Evolutionary conservation across 2,888 invertebrate species (phyloP).

Genomic region (Urechis unicinctus): DNA sequence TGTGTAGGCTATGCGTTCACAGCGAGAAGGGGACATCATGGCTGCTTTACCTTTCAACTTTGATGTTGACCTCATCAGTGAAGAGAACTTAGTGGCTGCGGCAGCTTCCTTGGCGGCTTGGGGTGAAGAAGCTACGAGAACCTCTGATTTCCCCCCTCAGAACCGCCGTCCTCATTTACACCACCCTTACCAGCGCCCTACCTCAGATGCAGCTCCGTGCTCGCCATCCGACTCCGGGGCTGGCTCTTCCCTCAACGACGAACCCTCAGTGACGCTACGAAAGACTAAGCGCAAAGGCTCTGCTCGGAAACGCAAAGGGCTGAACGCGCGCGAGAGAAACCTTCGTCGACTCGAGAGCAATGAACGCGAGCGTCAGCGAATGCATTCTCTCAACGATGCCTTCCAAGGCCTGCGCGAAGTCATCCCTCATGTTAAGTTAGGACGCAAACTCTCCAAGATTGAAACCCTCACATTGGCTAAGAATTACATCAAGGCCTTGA

Average conservation of each 20-base stretch:
- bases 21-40: not conserved
- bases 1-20: conserved; percentile 4
- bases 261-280: conserved; percentile 18
- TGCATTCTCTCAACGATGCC: conserved; percentile 87
- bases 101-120: no score
- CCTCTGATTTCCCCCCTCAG: no score
- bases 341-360: conserved; percentile 81
- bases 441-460: conserved; percentile 77
- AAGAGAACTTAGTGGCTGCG: conserved; percentile 8
- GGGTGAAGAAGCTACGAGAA: no score
- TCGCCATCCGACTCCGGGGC: conserved; percentile 42
- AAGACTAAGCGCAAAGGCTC: not conserved
- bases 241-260: conserved; percentile 31
- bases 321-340: conserved; percentile 79
- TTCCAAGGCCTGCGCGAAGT: conserved; percentile 81
- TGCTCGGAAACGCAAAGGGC: conserved; percentile 42
- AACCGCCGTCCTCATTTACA: no score
- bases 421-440: conserved; percentile 79
- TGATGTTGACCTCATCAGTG: not conserved
- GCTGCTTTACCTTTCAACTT: conserved; percentile 2
- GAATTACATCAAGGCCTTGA: conserved; percentile 83
- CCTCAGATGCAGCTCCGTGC: conserved; percentile 31
- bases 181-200: no score
- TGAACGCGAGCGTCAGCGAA: conserved; percentile 82
- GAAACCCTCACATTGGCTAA: conserved; percentile 82